A percentile compares a stretch with the other conserved stretches of the same genome.
phyloP scores from a whole-genome alignment of 2,797 vertebrate genomes.

The Alca torda region DNA sequence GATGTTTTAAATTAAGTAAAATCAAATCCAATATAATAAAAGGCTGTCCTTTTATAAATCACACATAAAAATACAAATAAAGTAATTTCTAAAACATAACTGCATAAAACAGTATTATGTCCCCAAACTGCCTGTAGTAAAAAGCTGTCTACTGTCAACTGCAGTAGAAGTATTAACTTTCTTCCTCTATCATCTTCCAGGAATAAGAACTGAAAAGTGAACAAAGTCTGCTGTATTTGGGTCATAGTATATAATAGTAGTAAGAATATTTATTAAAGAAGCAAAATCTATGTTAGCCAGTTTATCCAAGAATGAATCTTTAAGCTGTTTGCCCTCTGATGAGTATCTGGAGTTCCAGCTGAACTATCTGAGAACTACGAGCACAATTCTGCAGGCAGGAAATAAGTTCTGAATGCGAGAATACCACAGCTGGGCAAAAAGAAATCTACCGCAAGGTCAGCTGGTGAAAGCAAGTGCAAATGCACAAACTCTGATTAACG shows the following conservation, averaged over 20 bases:
- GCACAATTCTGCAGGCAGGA: not conserved
- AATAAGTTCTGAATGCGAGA: not conserved
- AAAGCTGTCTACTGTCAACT: conserved; percentile 40
- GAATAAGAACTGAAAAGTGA: not conserved
- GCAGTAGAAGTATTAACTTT: conserved; percentile 29
- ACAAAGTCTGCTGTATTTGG: not conserved
- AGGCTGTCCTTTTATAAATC: not conserved
- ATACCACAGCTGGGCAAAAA: not conserved
- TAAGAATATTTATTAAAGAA: not conserved
- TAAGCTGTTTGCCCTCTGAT: not conserved
- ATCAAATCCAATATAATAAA: not conserved
- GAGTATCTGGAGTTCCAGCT: not conserved
- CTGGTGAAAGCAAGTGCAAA: not conserved
- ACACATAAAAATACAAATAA: not conserved
- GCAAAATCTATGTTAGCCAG: not conserved
- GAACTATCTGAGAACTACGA: not conserved
- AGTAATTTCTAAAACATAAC: not conserved
- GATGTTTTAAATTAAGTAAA: not conserved
- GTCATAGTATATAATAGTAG: not conserved
- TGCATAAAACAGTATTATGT: not conserved
- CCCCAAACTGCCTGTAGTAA: conserved; percentile 4
- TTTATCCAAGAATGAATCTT: not conserved
- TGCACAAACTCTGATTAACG: not conserved
- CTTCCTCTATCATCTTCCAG: not conserved
- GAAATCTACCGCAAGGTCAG: not conserved